Base-by-base conservation (phyloP, 1,140 invertebrate genomes). In the Conus ventricosus region DNA sequence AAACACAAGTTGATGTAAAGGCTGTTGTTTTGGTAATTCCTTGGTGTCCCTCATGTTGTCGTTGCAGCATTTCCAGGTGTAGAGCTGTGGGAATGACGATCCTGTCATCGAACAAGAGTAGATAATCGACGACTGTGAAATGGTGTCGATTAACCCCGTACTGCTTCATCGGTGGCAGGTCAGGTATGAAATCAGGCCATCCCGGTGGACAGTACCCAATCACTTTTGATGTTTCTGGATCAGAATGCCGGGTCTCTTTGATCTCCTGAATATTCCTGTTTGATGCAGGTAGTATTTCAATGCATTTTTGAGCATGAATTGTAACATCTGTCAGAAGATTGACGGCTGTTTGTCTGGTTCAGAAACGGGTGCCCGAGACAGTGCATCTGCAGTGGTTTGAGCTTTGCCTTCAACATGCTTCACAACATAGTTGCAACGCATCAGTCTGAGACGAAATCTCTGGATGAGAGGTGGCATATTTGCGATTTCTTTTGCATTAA, bases 121-220 rank as follows among this genome's bases (percentile, higher is more conserved):
- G 39, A 39, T 39, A 39, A 39, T 39, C 39, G 39, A 39, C 39
- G 39, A 39, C 39, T 80, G 90, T 84, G 15, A 89, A 75, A 60
- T 90, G 85, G 54, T 91, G 89, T 57, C 71, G 5, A 83, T 54
- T 87, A 20, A 27, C n/a, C 57, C 23, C 89, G 81, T 89, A 91
- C 51, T n/a, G 55, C 27, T 57, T 89, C 6, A 87, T 11, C 57
- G 17, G 4, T 51, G n/a, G 23, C 5, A 78, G 87, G 54, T 78
- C 11, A 5, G 75, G 25, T 5, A 15, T 60, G 57, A 63, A n/a
- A 60, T 13, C 39, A 15, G 80, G 87, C 82, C 87, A 88, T 23
- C 83, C 82, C 17, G 6, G 0, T 20, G 23, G 10, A 5, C 25
- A 85, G 23, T 85, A 60, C 2, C 17, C 51, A 15, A 17, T 55